These are phyloP conservation scores for Disparrhopalites patrizii DNA, from an alignment of 2,888 invertebrate genomes.

Conservation along the genomic window DNA sequence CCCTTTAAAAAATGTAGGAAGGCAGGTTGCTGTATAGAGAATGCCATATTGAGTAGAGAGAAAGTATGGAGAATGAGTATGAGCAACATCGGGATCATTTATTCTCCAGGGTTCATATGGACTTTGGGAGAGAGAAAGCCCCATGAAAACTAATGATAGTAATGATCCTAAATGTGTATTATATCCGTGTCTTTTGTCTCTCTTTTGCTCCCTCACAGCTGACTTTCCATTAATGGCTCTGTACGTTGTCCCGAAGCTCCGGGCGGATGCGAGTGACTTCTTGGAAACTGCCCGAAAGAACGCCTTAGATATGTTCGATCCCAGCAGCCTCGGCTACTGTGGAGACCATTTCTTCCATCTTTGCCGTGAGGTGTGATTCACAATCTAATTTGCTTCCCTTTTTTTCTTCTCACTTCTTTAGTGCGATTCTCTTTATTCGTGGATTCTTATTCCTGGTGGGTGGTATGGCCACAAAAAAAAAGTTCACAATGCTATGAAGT, in stretches of 20 bases:
- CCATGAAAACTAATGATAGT: slow-evolving; percentile 25
- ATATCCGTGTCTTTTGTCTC: not conserved
- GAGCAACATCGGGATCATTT: not conserved
- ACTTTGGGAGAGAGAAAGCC: not conserved
- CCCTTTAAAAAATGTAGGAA: too few species aligned
- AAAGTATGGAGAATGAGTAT: not conserved
- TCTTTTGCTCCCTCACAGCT: slow-evolving; percentile 56
- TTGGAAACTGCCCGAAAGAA: slow-evolving; percentile 79
- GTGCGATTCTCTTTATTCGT: too few species aligned
- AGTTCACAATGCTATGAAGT: too few species aligned
- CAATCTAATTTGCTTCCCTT: not conserved
- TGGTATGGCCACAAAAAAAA: too few species aligned
- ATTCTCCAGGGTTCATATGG: not conserved
- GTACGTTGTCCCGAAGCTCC: slow-evolving; percentile 81
- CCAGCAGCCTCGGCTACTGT: slow-evolving; percentile 72
- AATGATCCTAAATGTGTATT: slow-evolving; percentile 13
- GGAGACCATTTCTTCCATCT: slow-evolving; percentile 82
- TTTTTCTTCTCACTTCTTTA: not conserved
- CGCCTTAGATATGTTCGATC: slow-evolving; percentile 80
- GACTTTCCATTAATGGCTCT: slow-evolving; percentile 89
- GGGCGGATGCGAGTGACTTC: slow-evolving; percentile 78
- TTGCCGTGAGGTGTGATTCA: slow-evolving; percentile 63
- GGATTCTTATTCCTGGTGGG: too few species aligned
- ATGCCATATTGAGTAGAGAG: slow-evolving; percentile 1
- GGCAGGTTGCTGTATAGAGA: not conserved